Evolutionary conservation across 2,113 vertebrate genomes (phyloP), one percentile per base, ranked within the genome.

Genomic region (Pyrgilauda ruficollis): DNA sequence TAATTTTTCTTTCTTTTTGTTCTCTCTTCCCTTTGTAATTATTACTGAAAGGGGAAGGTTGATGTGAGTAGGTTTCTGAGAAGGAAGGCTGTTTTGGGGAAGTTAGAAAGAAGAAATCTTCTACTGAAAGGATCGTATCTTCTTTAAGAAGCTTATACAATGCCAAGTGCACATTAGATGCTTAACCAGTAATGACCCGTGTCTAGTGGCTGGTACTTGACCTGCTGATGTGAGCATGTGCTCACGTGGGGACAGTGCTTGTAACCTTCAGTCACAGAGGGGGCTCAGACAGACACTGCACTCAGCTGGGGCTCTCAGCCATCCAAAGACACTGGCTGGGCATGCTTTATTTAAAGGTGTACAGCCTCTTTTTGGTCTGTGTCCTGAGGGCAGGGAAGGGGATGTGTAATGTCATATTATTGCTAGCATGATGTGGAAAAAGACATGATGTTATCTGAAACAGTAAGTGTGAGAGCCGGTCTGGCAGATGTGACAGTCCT

Each of bases 41-140:
- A 75, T 58, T 90, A 46, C 61, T 67, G 83, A 94, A 96, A 96
- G 88, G 91, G 89, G 93, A 96, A 95, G 83, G 62, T 78, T 95
- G 85, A 53, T 63, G 22, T 89, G 52, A 84, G 88, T 63, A 82
- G 68, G 46, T 52, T 61, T 93, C 35, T 43, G 79, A 91, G 76
- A 93, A 93, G 79, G 86, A 95, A 87, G 83, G 52, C 52, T 76
- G 19, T 92, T 93, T 93, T 92, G 49, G 94, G 90, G 93, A 96
- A 95, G 92, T 95, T 87, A 75, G 72, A 94, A 91, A 72, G 74
- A 92, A 89, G 83, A 82, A 67, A 93, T 72, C 61, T 84, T 67
- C 63, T 70, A 27, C 76, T 0, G 2, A 72, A 86, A 63, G 55
- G 31, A 46, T 85, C 0, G 0, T 79, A 26, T 72, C 59, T 81